Evolutionary conservation across 1,140 invertebrate species (phyloP).

Genomic region (Cydia pomonella): DNA sequence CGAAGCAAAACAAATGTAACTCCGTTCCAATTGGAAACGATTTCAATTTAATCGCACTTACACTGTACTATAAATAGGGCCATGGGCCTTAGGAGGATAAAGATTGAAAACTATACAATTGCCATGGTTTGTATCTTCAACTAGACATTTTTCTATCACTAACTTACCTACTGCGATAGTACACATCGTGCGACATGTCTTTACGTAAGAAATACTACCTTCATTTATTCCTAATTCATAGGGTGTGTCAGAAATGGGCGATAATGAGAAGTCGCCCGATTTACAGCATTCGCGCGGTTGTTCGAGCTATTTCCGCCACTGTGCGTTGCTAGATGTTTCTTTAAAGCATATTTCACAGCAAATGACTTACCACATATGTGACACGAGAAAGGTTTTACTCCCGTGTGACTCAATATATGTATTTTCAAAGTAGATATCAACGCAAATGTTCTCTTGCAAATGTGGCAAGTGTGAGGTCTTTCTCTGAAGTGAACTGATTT

Average conservation of each 20-base stretch:
- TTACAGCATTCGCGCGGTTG: neutral
- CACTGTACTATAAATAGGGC: no score
- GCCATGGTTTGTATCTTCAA: conserved; percentile 5
- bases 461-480: conserved; percentile 13
- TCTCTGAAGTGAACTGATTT: conserved; percentile 18
- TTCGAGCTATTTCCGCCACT: neutral
- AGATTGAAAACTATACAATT: no score
- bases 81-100: no score
- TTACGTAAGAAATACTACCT: neutral
- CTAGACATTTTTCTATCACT: neutral
- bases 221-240: neutral
- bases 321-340: neutral
- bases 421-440: conserved; percentile 14
- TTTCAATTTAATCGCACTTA: no score
- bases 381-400: conserved; percentile 2
- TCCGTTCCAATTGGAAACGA: no score
- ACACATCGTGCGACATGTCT: neutral
- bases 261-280: neutral
- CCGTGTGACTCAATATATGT: conserved; percentile 11
- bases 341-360: neutral
- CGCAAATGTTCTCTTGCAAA: conserved; percentile 16
- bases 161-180: neutral
- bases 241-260: conserved; percentile 1
- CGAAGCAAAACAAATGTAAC: no score
- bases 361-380: conserved; percentile 3